phyloP scores from a whole-genome alignment of 1,140 invertebrate genomes.

The Drosophila subpulchrella region DNA sequence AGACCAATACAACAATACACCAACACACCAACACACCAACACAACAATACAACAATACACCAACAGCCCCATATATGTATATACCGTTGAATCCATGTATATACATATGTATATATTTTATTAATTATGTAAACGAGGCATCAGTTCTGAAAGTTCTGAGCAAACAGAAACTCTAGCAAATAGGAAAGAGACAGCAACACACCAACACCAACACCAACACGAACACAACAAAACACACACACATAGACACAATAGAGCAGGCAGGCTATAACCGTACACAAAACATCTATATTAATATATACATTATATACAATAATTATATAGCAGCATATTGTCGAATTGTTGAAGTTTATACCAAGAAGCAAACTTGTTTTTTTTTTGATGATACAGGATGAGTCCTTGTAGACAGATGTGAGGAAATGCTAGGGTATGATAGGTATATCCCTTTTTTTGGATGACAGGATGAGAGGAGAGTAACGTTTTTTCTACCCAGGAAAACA shows the following conservation, averaged over 20 bases:
- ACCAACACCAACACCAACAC: constrained; percentile 30
- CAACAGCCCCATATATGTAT: constrained; percentile 47
- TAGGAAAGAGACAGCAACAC: constrained; percentile 59
- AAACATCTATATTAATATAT: constrained; percentile 43
- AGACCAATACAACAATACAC: constrained; percentile 34
- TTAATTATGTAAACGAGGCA: constrained; percentile 75
- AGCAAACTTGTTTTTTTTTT: constrained; percentile 64
- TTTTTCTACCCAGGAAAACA: constrained; percentile 63
- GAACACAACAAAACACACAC: constrained; percentile 18
- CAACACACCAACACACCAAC: constrained; percentile 38
- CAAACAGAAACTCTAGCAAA: constrained; percentile 53
- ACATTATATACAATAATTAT: constrained; percentile 55
- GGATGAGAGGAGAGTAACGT: constrained; percentile 18
- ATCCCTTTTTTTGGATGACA: constrained; percentile 19
- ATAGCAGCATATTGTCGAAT: constrained; percentile 70
- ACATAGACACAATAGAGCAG: constrained; percentile 51
- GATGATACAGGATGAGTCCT: constrained; percentile 6
- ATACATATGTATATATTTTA: constrained; percentile 81
- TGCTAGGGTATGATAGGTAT: constrained; percentile 3
- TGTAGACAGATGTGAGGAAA: constrained; percentile 11
- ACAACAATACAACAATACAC: constrained; percentile 17
- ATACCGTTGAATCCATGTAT: constrained; percentile 58
- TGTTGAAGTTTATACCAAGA: constrained; percentile 77
- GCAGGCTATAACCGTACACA: constrained; percentile 55
- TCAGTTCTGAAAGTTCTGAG: constrained; percentile 28